These are phyloP conservation scores for Gymnothorax reevesii DNA, from an alignment of 2,797 vertebrate genomes.

Conservation along the genomic window DNA sequence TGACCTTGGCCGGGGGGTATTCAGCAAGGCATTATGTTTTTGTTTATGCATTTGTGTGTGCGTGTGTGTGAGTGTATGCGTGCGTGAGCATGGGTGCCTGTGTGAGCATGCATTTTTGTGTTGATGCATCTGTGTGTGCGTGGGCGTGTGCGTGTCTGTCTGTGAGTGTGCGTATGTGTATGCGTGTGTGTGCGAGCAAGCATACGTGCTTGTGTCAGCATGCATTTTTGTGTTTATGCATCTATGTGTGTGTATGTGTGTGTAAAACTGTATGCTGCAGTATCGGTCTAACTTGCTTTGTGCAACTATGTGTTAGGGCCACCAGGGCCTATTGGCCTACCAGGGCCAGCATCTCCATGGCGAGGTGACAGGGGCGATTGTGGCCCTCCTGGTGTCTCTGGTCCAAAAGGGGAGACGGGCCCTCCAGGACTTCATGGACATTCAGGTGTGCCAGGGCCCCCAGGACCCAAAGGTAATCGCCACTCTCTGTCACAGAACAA, in stretches of 20 bases:
- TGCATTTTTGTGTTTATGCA: too few relatives aligned
- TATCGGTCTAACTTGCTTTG: not conserved
- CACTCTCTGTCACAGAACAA: not conserved
- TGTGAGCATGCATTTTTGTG: not conserved
- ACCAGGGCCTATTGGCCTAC: not conserved
- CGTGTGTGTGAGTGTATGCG: not conserved
- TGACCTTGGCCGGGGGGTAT: too few relatives aligned
- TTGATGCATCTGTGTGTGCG: too few relatives aligned
- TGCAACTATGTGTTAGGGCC: not conserved
- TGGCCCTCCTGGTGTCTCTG: too few relatives aligned
- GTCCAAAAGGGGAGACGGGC: not conserved
- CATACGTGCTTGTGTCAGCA: too few relatives aligned
- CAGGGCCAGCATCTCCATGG: not conserved
- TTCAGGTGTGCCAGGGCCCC: not conserved
- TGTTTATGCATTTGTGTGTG: not conserved
- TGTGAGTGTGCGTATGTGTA: not conserved
- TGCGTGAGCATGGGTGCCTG: not conserved
- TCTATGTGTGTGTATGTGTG: not conserved
- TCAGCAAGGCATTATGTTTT: too few relatives aligned
- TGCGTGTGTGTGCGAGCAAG: too few relatives aligned
- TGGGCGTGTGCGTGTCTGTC: not conserved
- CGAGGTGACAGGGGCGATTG: not conserved
- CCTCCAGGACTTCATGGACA: not conserved
- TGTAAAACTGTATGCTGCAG: not conserved
- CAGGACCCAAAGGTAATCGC: not conserved